These are phyloP conservation scores for Chloroceryle aenea DNA, from an alignment of 2,113 vertebrate genomes.

Conservation along the genomic window DNA sequence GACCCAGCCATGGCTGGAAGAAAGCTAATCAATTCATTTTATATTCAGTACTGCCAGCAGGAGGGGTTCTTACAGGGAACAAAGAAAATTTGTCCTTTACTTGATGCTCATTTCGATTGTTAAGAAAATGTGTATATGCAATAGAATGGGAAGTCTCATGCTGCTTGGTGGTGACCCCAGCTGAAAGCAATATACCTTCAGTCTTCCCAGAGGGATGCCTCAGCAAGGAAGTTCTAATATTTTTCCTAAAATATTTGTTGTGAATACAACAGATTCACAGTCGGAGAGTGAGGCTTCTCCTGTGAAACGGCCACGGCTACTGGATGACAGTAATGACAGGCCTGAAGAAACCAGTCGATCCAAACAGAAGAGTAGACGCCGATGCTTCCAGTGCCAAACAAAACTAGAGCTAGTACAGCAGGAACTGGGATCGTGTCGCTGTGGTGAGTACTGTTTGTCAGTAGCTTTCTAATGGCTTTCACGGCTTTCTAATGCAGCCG, in stretches of 20 bases:
- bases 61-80: neutral
- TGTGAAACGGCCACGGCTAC: constrained; percentile 89
- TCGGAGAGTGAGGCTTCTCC: constrained; percentile 91
- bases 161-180: neutral
- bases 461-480: neutral
- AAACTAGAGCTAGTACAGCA: constrained; percentile 99
- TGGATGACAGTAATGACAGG: constrained; percentile 80
- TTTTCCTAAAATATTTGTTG: constrained; percentile 68
- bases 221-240: constrained; percentile 39
- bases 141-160: neutral
- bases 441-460: constrained; percentile 82
- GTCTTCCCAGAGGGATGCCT: constrained; percentile 10
- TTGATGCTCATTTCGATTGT: neutral
- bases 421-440: constrained; percentile 97
- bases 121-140: neutral
- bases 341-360: constrained; percentile 84
- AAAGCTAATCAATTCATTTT: neutral
- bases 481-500: rapidly evolving
- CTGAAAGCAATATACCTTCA: constrained; percentile 17
- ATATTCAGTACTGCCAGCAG: neutral
- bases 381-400: constrained; percentile 98
- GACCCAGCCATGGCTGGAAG: neutral
- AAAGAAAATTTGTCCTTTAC: neutral
- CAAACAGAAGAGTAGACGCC: constrained; percentile 95
- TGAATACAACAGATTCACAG: constrained; percentile 85